Conservation (phyloP, 2,888 invertebrate species). For the Anthrax anthrax region DNA sequence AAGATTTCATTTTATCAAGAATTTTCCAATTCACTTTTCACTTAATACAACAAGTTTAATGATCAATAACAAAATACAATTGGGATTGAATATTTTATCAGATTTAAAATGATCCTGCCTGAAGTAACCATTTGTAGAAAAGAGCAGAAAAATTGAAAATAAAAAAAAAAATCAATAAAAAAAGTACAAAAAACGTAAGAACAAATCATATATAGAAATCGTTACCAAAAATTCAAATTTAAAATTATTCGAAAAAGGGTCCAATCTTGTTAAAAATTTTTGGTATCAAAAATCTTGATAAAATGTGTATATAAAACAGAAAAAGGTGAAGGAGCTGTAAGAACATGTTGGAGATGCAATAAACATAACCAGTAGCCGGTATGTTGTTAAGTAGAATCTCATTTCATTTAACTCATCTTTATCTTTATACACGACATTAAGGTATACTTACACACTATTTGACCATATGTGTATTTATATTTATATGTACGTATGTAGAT, state of each 20-base stretch:
- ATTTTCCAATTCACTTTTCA: neutral
- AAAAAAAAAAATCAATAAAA: neutral
- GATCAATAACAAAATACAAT: neutral
- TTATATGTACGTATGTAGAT: neutral
- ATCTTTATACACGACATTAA: too few species aligned
- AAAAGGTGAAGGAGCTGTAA: conserved; percentile 4
- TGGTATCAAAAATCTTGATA: neutral
- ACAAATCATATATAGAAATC: neutral
- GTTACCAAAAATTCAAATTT: conserved; percentile 9
- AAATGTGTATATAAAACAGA: conserved; percentile 3
- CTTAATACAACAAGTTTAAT: neutral
- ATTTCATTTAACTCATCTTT: conserved; percentile 2
- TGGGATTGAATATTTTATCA: neutral
- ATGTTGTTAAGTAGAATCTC: conserved; percentile 10
- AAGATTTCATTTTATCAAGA: neutral
- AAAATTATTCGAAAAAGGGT: conserved; percentile 5
- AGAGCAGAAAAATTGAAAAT: neutral
- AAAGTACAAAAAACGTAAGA: neutral
- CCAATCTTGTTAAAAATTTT: conserved; percentile 8
- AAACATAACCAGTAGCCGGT: conserved; percentile 10
- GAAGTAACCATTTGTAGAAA: too few species aligned
- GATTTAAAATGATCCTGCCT: neutral
- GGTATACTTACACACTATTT: neutral
- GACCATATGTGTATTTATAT: neutral
- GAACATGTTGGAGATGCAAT: conserved; percentile 7